Base-by-base conservation (phyloP, 2,113 vertebrate species). In the Phrynocephalus versicolor region DNA sequence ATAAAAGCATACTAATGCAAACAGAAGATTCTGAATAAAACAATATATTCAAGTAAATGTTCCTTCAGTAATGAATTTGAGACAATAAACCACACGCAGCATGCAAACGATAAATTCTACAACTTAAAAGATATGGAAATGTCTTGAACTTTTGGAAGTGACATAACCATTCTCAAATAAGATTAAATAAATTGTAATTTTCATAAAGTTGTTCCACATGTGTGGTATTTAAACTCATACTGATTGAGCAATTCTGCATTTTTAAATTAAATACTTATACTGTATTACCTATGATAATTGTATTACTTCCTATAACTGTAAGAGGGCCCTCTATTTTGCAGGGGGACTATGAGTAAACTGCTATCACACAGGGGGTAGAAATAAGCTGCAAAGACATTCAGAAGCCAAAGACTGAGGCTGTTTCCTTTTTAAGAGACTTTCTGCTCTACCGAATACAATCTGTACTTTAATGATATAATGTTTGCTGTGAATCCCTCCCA, bases 401-500 rank as follows among this genome's bases (percentile, higher is more conserved):
- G 85, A 92, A 94, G 85, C 39, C 70, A 73, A 65, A 33, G 81
- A 92, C 95, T 93, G 87, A 87, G 77, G 69, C 58, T 89, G 45
- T 15, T 88, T 90, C 82, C 89, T 92, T 85, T 77, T 89, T 91
- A 95, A 90, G 37, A 74, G 78, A 90, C 88, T 93, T 84, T 92
- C 89, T 60, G 81, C 85, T 84, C 70, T 74, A 90, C 27, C 82
- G 93, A 94, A 91, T 86, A 92, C 71, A 95, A 92, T 93, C 90
- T 90, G 83, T 83, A 90, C 76, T 79, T 91, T 94, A 94, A 95
- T 94, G 91, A 94, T 94, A 85, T 0, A 80, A 70, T 91, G 94
- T 95, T 90, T 94, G 91, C 94, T 91, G 45, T 51, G 45, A 51
- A 51, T 10, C 45, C 45, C 45, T 51, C 45, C 45, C 45, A 5